Evolutionary conservation across 1,140 invertebrate genomes (phyloP), one percentile per base, ranked within the genome.

Genomic region (Latrodectus geometricus): DNA sequence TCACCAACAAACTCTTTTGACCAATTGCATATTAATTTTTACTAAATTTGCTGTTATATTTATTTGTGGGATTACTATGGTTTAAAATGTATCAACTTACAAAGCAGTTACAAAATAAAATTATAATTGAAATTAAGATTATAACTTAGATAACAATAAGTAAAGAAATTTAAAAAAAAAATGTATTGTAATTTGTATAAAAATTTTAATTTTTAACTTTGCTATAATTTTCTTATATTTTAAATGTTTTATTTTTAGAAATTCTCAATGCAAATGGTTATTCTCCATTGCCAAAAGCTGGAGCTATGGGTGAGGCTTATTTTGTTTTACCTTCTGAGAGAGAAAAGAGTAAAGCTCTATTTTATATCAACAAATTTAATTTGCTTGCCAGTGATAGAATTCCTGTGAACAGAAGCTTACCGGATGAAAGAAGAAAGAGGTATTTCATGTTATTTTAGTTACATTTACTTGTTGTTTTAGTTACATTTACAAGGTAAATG

Each of bases 301-400:
- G 97, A 4, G 94, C 93, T 89, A 94, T 95, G 88, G 97, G 97
- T 0, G 92, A 94, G 87, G 95, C 96, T 4, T 96, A 97, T 15
- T 92, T 96, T 35, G 93, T 97, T 70, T 93, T 94, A 17, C 93
- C 94, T 9, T 94, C 94, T 89, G 95, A 97, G 89, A 92, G 95
- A 78, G 92, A 94, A 48, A 93, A 94, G 89, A 96, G 96, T 93
- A 94, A 95, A 89, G 94, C 95, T 87, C 93, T 97, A 7, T 97
- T 95, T 90, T 93, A 94, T 89, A 95, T 98, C 68, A 97, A 98
- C 91, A 94, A 95, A 65, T 98, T 97, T 90, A 98, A 98, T 91
- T 92, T 98, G 86, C 92, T 97, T 91, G 97, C 96, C 54, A 97
- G 96, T 90, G 97, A 99, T 92, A 93, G 94, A 88, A 97, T 98